Evolutionary conservation across 2,797 vertebrate genomes (phyloP), one percentile per base, ranked within the genome.

Genomic region (Phrynocephalus forsythii): DNA sequence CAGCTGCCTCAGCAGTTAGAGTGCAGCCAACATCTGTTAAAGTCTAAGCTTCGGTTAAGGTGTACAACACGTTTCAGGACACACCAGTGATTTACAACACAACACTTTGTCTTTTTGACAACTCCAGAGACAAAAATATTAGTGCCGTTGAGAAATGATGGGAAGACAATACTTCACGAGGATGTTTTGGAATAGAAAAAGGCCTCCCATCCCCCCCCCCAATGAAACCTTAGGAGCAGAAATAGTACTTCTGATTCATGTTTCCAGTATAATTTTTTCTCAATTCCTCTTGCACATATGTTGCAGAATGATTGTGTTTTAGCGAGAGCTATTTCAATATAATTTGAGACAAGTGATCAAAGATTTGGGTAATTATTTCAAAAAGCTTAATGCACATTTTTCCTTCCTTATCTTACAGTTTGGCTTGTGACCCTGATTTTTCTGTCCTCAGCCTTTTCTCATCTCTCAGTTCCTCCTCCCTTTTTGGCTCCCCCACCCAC

Each of bases 1-100:
- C 77, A 73, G 77, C 77, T 80, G 56, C 77, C 78, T 88, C 82
- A 79, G 87, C 77, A 79, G 38, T 72, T 63, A 88, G 82, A 73
- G 72, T n/a, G n/a, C 78, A 73, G 52, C 68, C 68, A 81, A 79
- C 52, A 88, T 84, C 77, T 84, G 87, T 79, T 84, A 72, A 56
- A 73, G 56, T 60, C 82, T 30, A 66, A 79, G 28, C 69, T 88
- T 68, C 56, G 80, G 56, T 28, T 79, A 84, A 60, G 50, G 63
- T 6, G 28, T 28, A 50, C 56, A 50, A 20, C 77, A 22, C 9
- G 33, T 71, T 73, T 75, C 56, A 73, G 50, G 26, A 71, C 60
- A n/a, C 66, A 13, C 73, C 3, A 30, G 48, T 78, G 66, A 78
- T 24, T 30, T 68, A 68, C 44, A 67, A 68, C 18, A 30, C 44